phyloP scores from a whole-genome alignment of 1,140 invertebrate genomes.

The Drosophila bipectinata region DNA sequence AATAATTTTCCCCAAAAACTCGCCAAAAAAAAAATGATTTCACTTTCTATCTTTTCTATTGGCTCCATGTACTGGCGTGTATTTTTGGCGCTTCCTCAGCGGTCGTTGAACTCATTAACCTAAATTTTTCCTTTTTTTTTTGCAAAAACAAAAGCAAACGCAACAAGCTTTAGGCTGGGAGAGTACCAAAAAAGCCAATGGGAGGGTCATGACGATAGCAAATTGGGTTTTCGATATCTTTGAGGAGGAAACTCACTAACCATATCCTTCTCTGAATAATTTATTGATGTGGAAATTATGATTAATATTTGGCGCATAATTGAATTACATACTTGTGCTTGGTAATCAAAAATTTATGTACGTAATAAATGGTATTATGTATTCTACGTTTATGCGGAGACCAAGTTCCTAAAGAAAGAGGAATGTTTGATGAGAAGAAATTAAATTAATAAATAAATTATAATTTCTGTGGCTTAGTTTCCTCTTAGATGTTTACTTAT shows the following conservation, averaged over 20 bases:
- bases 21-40: conserved; percentile 36
- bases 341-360: conserved; percentile 1
- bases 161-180: conserved; percentile 15
- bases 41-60: conserved; percentile 58
- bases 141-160: conserved; percentile 55
- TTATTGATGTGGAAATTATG: conserved; percentile 29
- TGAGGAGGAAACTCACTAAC: background rate
- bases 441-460: no score
- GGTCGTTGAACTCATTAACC: conserved; percentile 80
- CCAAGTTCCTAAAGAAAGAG: background rate
- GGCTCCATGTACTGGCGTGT: conserved; percentile 30
- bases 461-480: background rate
- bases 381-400: background rate
- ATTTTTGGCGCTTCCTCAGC: conserved; percentile 62
- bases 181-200: no score
- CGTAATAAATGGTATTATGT: background rate
- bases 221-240: conserved; percentile 1
- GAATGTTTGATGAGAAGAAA: no score
- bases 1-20: background rate
- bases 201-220: conserved; percentile 12
- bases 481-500: background rate
- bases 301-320: conserved; percentile 42
- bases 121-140: conserved; percentile 57
- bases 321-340: conserved; percentile 36
- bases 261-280: conserved; percentile 16